phyloP scores from a whole-genome alignment of 2,113 vertebrate genomes.

The Tychaedon coryphoeus region DNA sequence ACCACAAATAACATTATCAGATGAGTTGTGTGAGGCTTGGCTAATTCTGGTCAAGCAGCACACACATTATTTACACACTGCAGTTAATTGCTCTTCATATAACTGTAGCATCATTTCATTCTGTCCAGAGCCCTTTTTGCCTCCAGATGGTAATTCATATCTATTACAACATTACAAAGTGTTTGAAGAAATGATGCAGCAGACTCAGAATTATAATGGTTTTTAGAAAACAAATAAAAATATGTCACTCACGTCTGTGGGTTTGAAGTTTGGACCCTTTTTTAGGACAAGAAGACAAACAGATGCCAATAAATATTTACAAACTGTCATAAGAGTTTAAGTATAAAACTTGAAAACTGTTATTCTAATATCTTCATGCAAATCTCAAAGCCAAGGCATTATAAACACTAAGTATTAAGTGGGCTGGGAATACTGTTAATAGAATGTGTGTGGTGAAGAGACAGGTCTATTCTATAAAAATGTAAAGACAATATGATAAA shows the following conservation, averaged over 20 bases:
- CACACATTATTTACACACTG: conserved; percentile 3
- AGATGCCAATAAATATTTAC: neutral
- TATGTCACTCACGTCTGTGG: neutral
- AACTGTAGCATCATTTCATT: neutral
- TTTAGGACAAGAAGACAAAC: neutral
- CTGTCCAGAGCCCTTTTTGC: conserved; percentile 1
- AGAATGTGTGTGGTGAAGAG: neutral
- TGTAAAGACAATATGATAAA: neutral
- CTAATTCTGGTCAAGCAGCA: conserved; percentile 7
- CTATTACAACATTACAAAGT: conserved; percentile 16
- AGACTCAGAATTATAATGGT: neutral
- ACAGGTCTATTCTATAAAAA: neutral
- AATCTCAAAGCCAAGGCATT: neutral
- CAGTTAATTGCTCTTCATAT: neutral
- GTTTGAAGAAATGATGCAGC: conserved; percentile 9
- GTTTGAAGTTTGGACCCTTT: neutral
- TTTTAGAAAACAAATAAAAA: neutral
- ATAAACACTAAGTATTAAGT: neutral
- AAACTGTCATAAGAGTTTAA: neutral
- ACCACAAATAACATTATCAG: neutral
- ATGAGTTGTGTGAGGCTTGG: conserved; percentile 8
- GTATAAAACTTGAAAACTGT: neutral
- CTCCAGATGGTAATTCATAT: conserved; percentile 26
- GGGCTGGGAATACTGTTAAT: neutral
- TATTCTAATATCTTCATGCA: neutral